Evolutionary conservation across 2,113 vertebrate genomes (phyloP).

Genomic region (Oryzias javanicus): DNA sequence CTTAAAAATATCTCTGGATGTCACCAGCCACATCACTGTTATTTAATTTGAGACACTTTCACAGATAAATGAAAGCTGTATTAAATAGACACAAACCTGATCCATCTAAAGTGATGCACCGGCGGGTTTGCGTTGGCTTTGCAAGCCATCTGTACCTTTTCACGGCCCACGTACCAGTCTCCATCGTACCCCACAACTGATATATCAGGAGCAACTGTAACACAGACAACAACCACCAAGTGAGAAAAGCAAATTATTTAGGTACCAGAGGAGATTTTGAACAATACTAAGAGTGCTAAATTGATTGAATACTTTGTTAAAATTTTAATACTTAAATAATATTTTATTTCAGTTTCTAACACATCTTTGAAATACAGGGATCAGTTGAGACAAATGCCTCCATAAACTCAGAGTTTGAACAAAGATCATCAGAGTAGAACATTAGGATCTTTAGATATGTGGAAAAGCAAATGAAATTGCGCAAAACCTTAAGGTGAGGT

Average conservation of each 20-base stretch:
- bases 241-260: not conserved
- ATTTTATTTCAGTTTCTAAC: too few species aligned
- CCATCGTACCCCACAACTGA: slow-evolving; percentile 92
- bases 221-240: slow-evolving; percentile 12
- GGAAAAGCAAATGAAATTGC: too few species aligned
- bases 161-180: slow-evolving; percentile 92
- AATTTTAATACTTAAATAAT: too few species aligned
- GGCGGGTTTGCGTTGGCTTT: slow-evolving; percentile 95
- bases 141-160: slow-evolving; percentile 90
- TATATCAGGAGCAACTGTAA: slow-evolving; percentile 91
- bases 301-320: not conserved
- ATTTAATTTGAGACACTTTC: not conserved
- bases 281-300: not conserved
- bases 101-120: slow-evolving; percentile 81
- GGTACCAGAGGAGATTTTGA: not conserved
- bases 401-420: too few species aligned
- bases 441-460: too few species aligned
- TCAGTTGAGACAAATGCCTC: too few species aligned
- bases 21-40: not conserved
- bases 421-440: too few species aligned
- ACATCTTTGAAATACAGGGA: too few species aligned
- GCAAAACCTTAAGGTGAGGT: too few species aligned
- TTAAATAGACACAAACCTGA: slow-evolving; percentile 64
- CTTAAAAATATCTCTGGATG: not conserved
- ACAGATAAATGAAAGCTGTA: not conserved